These are phyloP conservation scores for Misgurnus mizolepis DNA, from an alignment of 2,113 vertebrate genomes.

Conservation along the genomic window DNA sequence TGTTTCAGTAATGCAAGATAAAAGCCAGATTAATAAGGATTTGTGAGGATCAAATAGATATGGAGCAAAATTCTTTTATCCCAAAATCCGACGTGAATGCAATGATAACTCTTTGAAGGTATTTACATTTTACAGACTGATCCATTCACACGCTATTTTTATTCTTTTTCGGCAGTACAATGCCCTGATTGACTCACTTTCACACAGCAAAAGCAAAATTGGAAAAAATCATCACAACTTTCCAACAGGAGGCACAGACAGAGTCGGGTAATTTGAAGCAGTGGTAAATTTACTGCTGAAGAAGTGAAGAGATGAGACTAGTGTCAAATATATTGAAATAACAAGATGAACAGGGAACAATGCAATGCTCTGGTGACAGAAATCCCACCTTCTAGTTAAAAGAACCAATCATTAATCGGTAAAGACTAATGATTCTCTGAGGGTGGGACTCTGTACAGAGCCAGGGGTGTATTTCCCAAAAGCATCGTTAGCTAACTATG, in stretches of 20 bases:
- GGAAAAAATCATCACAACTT: constrained; percentile 10
- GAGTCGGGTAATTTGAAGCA: background rate
- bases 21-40: background rate
- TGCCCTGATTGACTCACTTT: background rate
- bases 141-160: background rate
- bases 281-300: background rate
- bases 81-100: background rate
- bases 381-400: too few species aligned
- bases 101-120: background rate
- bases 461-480: too few species aligned
- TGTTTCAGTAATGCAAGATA: background rate
- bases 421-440: too few species aligned
- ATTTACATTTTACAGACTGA: background rate
- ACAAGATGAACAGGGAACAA: too few species aligned
- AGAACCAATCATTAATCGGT: too few species aligned
- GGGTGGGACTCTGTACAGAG: too few species aligned
- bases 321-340: too few species aligned
- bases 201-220: background rate
- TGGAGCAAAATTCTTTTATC: background rate
- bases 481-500: too few species aligned
- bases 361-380: too few species aligned
- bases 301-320: background rate
- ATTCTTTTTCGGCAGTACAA: constrained; percentile 11
- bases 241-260: background rate
- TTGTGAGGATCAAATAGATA: background rate